These are phyloP conservation scores for Otus sunia DNA, from an alignment of 2,113 vertebrate genomes.

Conservation along the genomic window DNA sequence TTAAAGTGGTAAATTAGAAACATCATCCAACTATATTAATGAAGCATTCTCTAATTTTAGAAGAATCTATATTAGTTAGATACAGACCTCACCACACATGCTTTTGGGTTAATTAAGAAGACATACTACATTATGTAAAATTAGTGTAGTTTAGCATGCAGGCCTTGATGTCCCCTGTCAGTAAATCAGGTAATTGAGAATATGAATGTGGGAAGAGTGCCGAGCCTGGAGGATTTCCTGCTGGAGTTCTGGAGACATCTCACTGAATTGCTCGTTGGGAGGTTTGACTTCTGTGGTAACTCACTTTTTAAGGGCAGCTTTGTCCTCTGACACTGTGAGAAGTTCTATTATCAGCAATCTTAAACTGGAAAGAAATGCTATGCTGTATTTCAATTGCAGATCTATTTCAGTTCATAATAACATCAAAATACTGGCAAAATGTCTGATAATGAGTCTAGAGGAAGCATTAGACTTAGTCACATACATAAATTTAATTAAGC, in stretches of 20 bases:
- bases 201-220: constrained; percentile 17
- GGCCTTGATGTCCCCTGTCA: not conserved
- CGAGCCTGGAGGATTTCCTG: not conserved
- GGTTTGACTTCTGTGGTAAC: not conserved
- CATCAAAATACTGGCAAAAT: not conserved
- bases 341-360: not conserved
- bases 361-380: not conserved
- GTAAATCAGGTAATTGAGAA: not conserved
- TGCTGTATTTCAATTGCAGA: not conserved
- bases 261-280: not conserved
- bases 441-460: not conserved
- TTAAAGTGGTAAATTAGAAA: not conserved
- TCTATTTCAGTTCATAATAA: not conserved
- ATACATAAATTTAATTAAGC: not conserved
- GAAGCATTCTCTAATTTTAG: constrained; percentile 8
- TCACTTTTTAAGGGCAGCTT: not conserved
- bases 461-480: not conserved
- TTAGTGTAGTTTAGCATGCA: not conserved
- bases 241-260: not conserved
- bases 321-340: not conserved
- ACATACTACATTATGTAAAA: constrained; percentile 21
- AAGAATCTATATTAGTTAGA: not conserved
- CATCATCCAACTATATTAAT: not conserved
- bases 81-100: not conserved
- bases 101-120: constrained; percentile 6